Base-by-base conservation (phyloP, 92 coral and sea anemone species). In the Porites cylindrica region DNA sequence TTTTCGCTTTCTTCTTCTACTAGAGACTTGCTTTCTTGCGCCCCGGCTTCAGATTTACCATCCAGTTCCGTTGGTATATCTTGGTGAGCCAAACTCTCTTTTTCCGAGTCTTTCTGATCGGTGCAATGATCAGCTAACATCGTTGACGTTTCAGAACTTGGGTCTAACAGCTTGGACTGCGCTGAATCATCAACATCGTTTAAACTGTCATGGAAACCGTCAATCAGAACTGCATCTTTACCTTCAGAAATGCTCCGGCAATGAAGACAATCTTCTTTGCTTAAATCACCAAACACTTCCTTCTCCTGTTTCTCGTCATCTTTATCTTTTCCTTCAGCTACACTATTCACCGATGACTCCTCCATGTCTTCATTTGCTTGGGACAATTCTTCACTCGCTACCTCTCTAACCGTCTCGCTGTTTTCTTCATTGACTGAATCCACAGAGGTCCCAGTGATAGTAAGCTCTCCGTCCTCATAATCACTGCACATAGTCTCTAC, bases 211-310 rank as follows among this genome's bases (percentile, higher is more conserved):
- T 32, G 43, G 19, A 2, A 0, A 1, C 13, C 73, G 18, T 4
- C 10, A 10, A 20, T 62, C 12, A 78, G 61, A 38, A 47, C 6
- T 1, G 47, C 78, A 21, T 23, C 38, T 32, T 54, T 70, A 12
- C 69, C 43, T n/a, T 82, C 14, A 60, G 78, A 24, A 23, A 50
- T 4, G 32, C 75, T 59, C 59, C 59, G 65, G 51, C 86, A 82
- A 19, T 43, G 70, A 70, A 70, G 75, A 23, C 78, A 82, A 47
- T 70, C 73, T 14, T 4, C 51, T 23, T 82, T 70, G 20, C 66
- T 78, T 12, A 74, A 47, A 82, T 4, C 60, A 18, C 24, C 59
- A 10, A 60, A 8, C 7, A 17, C 59, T 10, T 8, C 82, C 43
- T 11, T 66, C 68, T 20, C 70, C 5, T 32, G 13, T 58, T 75